Evolutionary conservation across 2,113 vertebrate species (phyloP).

Genomic region (Hystrix cristata): DNA sequence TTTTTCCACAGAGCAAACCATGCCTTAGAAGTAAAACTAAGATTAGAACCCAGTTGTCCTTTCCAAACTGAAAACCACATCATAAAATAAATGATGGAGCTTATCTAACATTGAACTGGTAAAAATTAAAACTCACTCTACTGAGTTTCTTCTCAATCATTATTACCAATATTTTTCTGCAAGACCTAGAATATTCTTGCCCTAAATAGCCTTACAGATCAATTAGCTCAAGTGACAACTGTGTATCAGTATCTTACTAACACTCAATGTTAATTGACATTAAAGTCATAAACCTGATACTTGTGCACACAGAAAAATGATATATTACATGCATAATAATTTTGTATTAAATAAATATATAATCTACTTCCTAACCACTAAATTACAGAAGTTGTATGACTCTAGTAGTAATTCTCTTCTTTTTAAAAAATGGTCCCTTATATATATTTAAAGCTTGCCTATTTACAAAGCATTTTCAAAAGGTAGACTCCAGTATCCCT

Average conservation of each 20-base stretch:
- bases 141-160: not conserved
- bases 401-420: not conserved
- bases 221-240: not conserved
- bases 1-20: not conserved
- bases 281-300: slow-evolving; percentile 23
- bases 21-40: not conserved
- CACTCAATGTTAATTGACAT: not conserved
- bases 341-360: slow-evolving; percentile 9
- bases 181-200: slow-evolving; percentile 11
- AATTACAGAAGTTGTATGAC: not conserved
- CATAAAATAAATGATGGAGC: not conserved
- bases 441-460: not conserved
- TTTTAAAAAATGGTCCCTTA: not conserved
- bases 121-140: not conserved
- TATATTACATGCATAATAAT: not conserved
- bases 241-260: not conserved
- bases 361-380: not conserved
- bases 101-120: not conserved
- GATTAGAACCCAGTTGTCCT: not conserved
- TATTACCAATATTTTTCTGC: not conserved
- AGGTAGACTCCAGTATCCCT: not conserved
- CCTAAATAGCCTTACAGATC: slow-evolving; percentile 4
- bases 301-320: not conserved
- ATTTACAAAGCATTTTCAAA: slow-evolving; percentile 58
- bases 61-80: not conserved